Conservation (phyloP, 2,113 vertebrate genomes). For the Tautogolabrus adspersus region DNA sequence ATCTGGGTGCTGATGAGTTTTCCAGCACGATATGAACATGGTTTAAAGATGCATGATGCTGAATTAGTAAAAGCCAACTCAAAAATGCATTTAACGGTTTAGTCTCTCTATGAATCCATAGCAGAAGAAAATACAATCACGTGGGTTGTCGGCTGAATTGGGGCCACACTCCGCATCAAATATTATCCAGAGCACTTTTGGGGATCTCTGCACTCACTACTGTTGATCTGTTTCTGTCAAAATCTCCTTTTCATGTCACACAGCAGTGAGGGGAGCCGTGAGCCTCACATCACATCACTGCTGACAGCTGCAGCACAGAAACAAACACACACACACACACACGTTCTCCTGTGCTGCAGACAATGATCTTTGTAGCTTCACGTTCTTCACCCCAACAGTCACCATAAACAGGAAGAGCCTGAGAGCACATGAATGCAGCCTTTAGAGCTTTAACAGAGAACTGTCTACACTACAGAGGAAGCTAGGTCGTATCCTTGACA, state of each 20-base stretch:
- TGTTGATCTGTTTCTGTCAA: slow-evolving; percentile 56
- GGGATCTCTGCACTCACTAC: slow-evolving; percentile 3
- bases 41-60: neutral
- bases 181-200: slow-evolving; percentile 18
- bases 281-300: slow-evolving; percentile 53
- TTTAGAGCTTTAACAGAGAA: neutral
- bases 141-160: neutral
- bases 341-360: slow-evolving; percentile 17
- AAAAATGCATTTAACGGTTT: neutral
- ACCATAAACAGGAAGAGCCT: slow-evolving; percentile 34
- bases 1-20: slow-evolving; percentile 49
- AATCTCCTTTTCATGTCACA: slow-evolving; percentile 50
- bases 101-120: neutral
- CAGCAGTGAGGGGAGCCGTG: slow-evolving; percentile 48
- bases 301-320: slow-evolving; percentile 59
- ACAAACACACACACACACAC: slow-evolving; percentile 17
- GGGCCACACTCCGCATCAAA: slow-evolving; percentile 17
- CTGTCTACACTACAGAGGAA: slow-evolving; percentile 15
- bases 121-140: neutral
- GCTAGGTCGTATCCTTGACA: slow-evolving; percentile 26
- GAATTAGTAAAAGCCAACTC: neutral
- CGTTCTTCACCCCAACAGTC: slow-evolving; percentile 1
- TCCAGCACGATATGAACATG: slow-evolving; percentile 6
- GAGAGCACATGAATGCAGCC: slow-evolving; percentile 31
- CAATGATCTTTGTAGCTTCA: slow-evolving; percentile 32